A percentile compares a stretch with the other conserved stretches of the same genome.
phyloP scores from a whole-genome alignment of 2,888 invertebrate genomes.

The Aleiodes testaceus region DNA sequence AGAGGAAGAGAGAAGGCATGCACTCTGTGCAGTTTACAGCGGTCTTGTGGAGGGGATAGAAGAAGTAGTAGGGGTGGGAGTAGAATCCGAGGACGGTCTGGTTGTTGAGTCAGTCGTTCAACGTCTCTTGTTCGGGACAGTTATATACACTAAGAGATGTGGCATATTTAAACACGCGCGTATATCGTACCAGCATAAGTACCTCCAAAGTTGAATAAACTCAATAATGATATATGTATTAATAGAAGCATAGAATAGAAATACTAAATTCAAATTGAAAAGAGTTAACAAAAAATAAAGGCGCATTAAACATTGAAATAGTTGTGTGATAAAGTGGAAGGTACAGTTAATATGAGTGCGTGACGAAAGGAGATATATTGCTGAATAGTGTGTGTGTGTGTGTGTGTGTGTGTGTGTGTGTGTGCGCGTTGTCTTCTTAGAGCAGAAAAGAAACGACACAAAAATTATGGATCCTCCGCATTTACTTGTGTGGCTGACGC shows the following conservation, averaged over 20 bases:
- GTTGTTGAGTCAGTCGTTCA: slow-evolving; percentile 60
- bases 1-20: slow-evolving; percentile 1
- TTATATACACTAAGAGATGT: background rate
- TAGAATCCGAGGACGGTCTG: slow-evolving; percentile 43
- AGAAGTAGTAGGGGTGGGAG: slow-evolving; percentile 50
- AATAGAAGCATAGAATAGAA: background rate
- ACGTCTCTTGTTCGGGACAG: slow-evolving; percentile 52
- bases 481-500: slow-evolving; percentile 4
- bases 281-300: background rate
- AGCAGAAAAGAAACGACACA: background rate
- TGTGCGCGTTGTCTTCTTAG: slow-evolving; percentile 12
- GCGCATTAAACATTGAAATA: background rate
- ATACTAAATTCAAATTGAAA: background rate
- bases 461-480: slow-evolving; percentile 17
- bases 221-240: background rate
- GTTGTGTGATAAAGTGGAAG: slow-evolving; percentile 13
- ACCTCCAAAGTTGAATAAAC: background rate
- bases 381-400: slow-evolving; percentile 25
- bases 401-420: background rate
- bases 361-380: slow-evolving; percentile 58
- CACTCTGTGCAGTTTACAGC: slow-evolving; percentile 4
- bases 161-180: background rate
- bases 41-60: slow-evolving; percentile 52
- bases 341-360: slow-evolving; percentile 64
- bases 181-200: background rate